Evolutionary conservation across 2,113 vertebrate species (phyloP), one percentile per base, ranked within the genome.

Genomic region (Amphiprion ocellaris): DNA sequence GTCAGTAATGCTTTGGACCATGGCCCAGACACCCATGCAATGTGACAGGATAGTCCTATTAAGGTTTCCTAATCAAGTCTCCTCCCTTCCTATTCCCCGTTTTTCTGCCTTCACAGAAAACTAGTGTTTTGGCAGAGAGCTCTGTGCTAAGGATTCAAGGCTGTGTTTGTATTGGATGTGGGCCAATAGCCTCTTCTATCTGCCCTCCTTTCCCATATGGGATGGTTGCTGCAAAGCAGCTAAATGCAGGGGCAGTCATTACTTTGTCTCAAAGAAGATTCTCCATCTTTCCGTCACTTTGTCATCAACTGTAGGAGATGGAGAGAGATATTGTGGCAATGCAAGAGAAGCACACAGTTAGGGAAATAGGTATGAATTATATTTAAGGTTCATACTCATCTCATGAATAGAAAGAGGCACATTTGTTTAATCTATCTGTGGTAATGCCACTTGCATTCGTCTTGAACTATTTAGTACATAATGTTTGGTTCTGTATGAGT

Each of bases 21-120:
- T 64, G 68, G 83, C 91, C 89, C 86, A 87, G 87, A 87, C 77
- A 76, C 52, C 84, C 71, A 85, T 86, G 82, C 75, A 73, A 79
- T 90, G 89, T 91, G 86, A 93, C 87, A 92, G 79, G 67, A 49
- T 83, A 78, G 88, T 91, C 83, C 79, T 87, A 92, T 92, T 92
- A 91, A 91, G 82, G 83, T 90, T 89, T 91, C 86, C 89, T 91
- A 91, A 90, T 90, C 89, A 93, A 90, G 85, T 91, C 84, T 89
- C 78, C 70, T 84, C 70, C 73, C 60, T 73, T 89, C 58, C 70
- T 74, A 74, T 85, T 63, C 55, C 46, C 55, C 30, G 49, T 71
- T 84, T 81, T 81, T 79, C 80, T 84, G 62, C 81, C 74, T 84
- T 91, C 74, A 87, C 83, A 91, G 62, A 77, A 77, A 87, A 75